phyloP scores from a whole-genome alignment of 2,113 vertebrate species.

The Colaptes auratus region DNA sequence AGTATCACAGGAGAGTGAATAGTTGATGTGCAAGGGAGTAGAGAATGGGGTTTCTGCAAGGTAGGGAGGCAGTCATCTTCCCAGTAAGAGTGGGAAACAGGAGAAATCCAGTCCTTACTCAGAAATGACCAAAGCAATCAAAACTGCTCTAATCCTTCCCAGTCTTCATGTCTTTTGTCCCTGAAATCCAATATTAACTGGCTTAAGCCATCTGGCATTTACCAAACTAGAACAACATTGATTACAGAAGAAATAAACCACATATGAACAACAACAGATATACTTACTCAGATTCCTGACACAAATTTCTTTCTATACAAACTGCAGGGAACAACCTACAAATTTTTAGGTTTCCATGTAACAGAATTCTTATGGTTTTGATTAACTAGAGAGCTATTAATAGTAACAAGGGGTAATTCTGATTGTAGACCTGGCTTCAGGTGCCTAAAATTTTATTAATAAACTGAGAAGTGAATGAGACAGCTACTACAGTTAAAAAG shows the following conservation, averaged over 20 bases:
- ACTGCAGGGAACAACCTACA: neutral
- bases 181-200: neutral
- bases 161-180: neutral
- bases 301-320: neutral
- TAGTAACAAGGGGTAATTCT: neutral
- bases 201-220: neutral
- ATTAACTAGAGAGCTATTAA: neutral
- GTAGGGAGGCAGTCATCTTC: neutral
- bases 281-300: neutral
- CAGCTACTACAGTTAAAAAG: neutral
- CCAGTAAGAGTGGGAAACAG: neutral
- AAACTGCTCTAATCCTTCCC: neutral
- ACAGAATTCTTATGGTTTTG: neutral
- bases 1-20: neutral
- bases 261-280: neutral
- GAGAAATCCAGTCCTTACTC: neutral
- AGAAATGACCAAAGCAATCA: neutral
- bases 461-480: neutral
- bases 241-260: neutral
- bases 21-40: neutral
- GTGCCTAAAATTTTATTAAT: neutral
- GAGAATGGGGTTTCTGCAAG: neutral
- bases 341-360: neutral
- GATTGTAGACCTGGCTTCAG: neutral
- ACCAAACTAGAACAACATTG: neutral